These are phyloP conservation scores for Griposia aprilina DNA, from an alignment of 2,888 invertebrate species.

Conservation along the genomic window DNA sequence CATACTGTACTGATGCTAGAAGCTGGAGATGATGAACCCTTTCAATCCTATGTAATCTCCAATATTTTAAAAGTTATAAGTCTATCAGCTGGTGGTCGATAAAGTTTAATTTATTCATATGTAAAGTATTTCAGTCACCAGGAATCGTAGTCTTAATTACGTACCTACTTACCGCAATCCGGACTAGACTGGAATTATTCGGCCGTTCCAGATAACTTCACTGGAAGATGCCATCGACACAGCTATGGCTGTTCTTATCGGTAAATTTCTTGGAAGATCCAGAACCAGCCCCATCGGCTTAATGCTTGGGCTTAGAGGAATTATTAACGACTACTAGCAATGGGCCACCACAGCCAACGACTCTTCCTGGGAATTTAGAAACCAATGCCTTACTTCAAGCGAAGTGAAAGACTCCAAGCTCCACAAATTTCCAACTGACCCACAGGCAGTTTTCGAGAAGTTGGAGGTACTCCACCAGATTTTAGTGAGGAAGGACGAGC, in stretches of 20 bases:
- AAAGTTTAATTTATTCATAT: neutral
- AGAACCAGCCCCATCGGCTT: conserved; percentile 15
- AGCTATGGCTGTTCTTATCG: neutral
- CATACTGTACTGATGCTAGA: conserved; percentile 27
- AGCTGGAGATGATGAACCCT: conserved; percentile 23
- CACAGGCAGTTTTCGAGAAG: conserved; percentile 30
- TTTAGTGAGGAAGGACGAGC: conserved; percentile 18
- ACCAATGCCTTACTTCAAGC: neutral
- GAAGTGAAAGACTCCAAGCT: conserved; percentile 35
- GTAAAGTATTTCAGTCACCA: conserved; percentile 28
- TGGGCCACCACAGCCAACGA: conserved; percentile 48
- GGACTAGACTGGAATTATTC: conserved; percentile 21
- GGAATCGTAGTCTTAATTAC: conserved; percentile 15
- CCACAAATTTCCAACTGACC: conserved; percentile 17
- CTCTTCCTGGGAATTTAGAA: conserved; percentile 36
- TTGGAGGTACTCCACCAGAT: conserved; percentile 12
- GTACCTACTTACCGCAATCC: neutral
- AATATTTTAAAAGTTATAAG: neutral
- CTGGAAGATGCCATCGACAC: conserved; percentile 24
- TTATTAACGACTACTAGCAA: conserved; percentile 13
- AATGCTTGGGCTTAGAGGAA: conserved; percentile 36
- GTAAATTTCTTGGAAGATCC: conserved; percentile 36
- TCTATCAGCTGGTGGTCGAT: neutral
- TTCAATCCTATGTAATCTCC: conserved; percentile 26
- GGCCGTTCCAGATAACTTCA: conserved; percentile 16